A percentile compares a stretch with the other conserved stretches of the same genome.
Conservation (phyloP, 53 echinoderm and acorn worm genomes). For the Mesocentrotus franciscanus region DNA sequence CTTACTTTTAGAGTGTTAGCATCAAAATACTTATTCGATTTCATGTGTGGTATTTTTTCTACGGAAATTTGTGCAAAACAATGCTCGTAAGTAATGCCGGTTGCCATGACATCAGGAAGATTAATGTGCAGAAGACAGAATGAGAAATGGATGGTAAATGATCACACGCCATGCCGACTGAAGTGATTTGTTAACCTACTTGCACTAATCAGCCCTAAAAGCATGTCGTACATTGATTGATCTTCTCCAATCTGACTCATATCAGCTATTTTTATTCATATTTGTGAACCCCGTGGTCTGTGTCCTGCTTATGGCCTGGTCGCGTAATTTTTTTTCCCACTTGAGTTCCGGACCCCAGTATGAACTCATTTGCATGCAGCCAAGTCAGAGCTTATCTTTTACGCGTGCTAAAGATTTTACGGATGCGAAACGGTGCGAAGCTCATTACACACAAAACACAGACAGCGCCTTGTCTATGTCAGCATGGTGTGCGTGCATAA, state of each 20-base stretch:
- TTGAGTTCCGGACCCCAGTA: no score
- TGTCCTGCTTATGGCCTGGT: no score
- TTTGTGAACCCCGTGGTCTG: background rate
- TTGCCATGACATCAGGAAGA: background rate
- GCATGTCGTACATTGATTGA: background rate
- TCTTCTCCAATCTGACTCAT: background rate
- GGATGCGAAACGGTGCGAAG: no score
- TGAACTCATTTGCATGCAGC: no score
- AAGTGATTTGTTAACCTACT: constrained; percentile 33
- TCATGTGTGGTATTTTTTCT: background rate
- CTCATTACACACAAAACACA: no score
- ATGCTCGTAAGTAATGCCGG: background rate
- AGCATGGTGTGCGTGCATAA: no score
- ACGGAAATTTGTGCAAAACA: background rate
- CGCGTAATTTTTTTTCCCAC: no score
- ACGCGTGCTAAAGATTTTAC: no score
- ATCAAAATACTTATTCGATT: background rate
- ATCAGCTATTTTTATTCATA: background rate
- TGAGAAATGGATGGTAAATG: background rate
- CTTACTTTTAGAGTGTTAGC: background rate
- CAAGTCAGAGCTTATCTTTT: no score
- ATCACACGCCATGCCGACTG: background rate
- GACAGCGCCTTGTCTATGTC: no score
- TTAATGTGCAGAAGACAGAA: background rate
- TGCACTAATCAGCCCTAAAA: background rate